Evolutionary conservation across 1,140 invertebrate genomes (phyloP), one percentile per base, ranked within the genome.

Genomic region (Lucilia cuprina): DNA sequence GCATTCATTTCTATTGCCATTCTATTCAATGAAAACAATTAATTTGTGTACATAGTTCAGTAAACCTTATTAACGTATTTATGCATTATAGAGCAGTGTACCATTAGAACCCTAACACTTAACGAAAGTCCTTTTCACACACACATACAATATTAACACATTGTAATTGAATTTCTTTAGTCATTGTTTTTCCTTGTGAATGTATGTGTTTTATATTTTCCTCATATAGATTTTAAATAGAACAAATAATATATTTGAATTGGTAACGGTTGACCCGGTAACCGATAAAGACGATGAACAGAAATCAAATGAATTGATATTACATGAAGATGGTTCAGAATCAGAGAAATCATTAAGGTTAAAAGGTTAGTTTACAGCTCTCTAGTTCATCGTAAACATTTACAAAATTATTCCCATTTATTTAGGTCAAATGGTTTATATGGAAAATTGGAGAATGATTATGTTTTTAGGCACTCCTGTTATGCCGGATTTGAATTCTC

Each of bases 381-480:
- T 19, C 70, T 65, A 21, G 74, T 55, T 17, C 1, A 70, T 35
- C 10, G 1, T 41, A 5, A 41, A 41, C 5, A 8, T 41, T 41
- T 41, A 5, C 41, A 41, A 41, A 41, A 30, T 2, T 41, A 83
- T 83, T 92, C 87, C 88, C 5, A 3, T 41, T 41, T 8, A 41
- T 41, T 41, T 41, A 96, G 97, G 98, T 87, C 98, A 99, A 94
- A 99, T 99, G 98, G 96, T 99, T 87, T 98, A 97, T 90, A 98
- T 99, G 96, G 96, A 97, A 84, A 97, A 98, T 87, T 99, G 98
- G 98, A 94, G 96, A 85, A 96, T 97, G 94, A 98, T 99, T 92
- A 96, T 99, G 93, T 99, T 98, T 90, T 92, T 99, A 25, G 98
- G 96, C 17, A 99, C 97, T 0, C 98, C 98, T 0, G 96, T 99